A percentile compares a stretch with the other conserved stretches of the same genome.
phyloP scores from a whole-genome alignment of 2,797 vertebrate genomes.

The Premnoplex brunnescens region DNA sequence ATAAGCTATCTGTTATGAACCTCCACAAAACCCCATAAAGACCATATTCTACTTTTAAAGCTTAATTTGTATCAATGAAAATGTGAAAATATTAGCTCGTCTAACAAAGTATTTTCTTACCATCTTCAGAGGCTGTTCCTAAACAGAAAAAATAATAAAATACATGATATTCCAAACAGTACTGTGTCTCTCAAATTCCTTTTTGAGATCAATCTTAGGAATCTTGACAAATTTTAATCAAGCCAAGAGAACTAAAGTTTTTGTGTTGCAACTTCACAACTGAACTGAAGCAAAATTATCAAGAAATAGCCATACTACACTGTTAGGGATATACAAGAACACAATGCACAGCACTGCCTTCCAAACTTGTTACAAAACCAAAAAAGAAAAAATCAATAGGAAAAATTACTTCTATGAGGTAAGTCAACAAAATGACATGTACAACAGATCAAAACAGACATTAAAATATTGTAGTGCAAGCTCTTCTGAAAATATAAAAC shows the following conservation, averaged over 20 bases:
- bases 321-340: neutral
- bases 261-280: neutral
- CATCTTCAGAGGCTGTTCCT: conserved; percentile 89
- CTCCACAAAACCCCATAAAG: conserved; percentile 39
- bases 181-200: neutral
- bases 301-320: neutral
- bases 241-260: neutral
- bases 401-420: neutral
- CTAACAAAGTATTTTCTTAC: conserved; percentile 81
- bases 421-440: neutral
- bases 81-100: conserved; percentile 48
- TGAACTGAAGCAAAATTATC: neutral
- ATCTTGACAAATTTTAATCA: neutral
- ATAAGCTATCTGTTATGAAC: conserved; percentile 25
- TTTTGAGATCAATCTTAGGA: neutral
- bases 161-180: conserved; percentile 74
- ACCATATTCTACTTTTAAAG: conserved; percentile 32
- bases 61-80: conserved; percentile 52
- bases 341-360: neutral
- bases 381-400: neutral
- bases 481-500: neutral
- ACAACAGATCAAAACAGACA: neutral
- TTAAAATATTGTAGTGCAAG: neutral
- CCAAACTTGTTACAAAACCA: neutral
- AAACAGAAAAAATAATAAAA: conserved; percentile 79